Base-by-base conservation (phyloP, 2,797 vertebrate genomes). In the Synaphobranchus kaupii region DNA sequence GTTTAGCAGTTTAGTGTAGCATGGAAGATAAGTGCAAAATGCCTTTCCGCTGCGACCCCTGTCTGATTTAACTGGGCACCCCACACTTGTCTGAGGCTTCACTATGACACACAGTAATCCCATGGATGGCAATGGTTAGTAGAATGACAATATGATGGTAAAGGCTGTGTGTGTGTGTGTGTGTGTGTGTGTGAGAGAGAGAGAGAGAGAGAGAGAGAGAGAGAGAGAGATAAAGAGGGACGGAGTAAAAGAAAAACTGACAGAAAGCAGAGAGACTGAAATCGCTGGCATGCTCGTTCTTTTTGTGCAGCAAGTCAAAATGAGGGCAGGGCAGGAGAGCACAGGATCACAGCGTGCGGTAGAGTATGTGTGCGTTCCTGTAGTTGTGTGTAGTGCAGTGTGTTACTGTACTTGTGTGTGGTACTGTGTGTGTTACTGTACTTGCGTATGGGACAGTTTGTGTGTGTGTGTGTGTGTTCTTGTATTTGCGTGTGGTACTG, bases 271-370 rank as follows among this genome's bases (percentile, higher is more conserved):
- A 66, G 1, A 25, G 63, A 66, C 17, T 73, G 25, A 66, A 3
- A 84, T 83, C 71, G 34, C 58, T 84, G 83, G 60, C 68, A 15
- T 66, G 83, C 50, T 20, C 28, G 58, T 84, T 34, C 44, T 28
- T 76, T 28, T 17, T 1, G 84, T 50, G 39, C 52, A 60, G 73
- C n/a, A 25, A 68, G 66, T 22, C 50, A 84, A 31, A 84, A 2
- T 12, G 54, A 13, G 25, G 56, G 83, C 2, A 13, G n/a, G 15
- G 15, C n/a, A 25, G 63, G 66, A 68, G 60, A 25, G 39, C 25
- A 85, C 13, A 28, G 84, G 52, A 10, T 31, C 12, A 84, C 15
- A 56, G 83, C 17, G 50, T 22, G n/a, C 17, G 50, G 52, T 48
- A 83, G 48, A 54, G 50, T 28, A 71, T 44, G 28, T 76, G 13